A percentile compares a stretch with the other conserved stretches of the same genome.
Evolutionary conservation across 2,797 vertebrate genomes (phyloP).

Genomic region (Orientallactaga sibirica): DNA sequence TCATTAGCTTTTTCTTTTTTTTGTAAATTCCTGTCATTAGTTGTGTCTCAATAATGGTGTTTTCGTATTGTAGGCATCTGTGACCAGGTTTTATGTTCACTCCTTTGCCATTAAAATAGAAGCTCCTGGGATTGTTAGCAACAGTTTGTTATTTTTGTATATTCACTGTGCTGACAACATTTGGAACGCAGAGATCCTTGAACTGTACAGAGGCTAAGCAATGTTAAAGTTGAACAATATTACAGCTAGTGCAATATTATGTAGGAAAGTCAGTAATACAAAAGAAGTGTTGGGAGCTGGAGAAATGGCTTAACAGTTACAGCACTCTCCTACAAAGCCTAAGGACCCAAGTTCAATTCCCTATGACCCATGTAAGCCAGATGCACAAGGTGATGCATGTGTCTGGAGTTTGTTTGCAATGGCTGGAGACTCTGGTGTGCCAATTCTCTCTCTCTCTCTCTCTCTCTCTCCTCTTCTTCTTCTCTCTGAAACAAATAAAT

Average conservation of each 20-base stretch:
- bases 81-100: background rate
- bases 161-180: background rate
- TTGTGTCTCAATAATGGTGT: background rate
- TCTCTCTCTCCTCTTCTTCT: too few relatives aligned
- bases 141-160: slow-evolving; percentile 15
- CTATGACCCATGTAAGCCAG: too few relatives aligned
- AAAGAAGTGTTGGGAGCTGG: background rate
- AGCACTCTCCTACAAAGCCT: too few relatives aligned
- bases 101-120: slow-evolving; percentile 41
- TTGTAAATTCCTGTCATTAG: background rate
- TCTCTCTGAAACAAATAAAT: too few relatives aligned
- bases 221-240: background rate
- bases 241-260: background rate
- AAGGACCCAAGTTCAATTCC: too few relatives aligned
- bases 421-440: too few relatives aligned
- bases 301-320: too few relatives aligned
- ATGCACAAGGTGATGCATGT: too few relatives aligned
- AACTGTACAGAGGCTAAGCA: slow-evolving; percentile 15
- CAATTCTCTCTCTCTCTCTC: too few relatives aligned
- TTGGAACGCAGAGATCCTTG: background rate
- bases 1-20: background rate
- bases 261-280: slow-evolving; percentile 17
- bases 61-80: background rate
- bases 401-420: too few relatives aligned
- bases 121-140: background rate